Conservation (phyloP, 2,797 vertebrate genomes). For the Gallinago solitaria region DNA sequence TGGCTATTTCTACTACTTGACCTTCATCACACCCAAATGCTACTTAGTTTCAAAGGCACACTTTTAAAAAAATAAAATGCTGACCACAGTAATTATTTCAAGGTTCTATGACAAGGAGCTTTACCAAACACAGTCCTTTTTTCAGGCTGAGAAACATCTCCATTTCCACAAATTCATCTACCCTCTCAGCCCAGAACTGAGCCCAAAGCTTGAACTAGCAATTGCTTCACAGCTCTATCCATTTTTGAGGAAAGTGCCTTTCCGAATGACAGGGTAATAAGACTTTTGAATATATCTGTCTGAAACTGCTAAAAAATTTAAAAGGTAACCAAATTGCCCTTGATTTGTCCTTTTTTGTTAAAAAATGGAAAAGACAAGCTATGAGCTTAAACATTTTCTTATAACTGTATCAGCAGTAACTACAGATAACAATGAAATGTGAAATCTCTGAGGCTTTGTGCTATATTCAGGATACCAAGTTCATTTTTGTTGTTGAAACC, state of each 20-base stretch:
- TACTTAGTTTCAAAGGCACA: neutral
- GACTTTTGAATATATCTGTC: neutral
- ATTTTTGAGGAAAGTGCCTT: neutral
- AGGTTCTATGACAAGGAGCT: neutral
- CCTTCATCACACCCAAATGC: neutral
- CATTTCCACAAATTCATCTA: neutral
- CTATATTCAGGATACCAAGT: constrained; percentile 3
- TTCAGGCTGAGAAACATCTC: neutral
- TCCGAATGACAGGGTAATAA: neutral
- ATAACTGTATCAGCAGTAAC: neutral
- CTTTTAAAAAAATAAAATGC: neutral
- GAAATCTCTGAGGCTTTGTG: neutral
- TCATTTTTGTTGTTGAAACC: constrained; percentile 42
- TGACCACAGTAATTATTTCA: neutral
- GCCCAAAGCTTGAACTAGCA: neutral
- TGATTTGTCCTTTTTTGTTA: neutral
- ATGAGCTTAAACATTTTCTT: neutral
- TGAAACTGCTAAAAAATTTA: neutral
- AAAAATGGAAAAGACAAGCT: neutral
- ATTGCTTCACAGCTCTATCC: neutral
- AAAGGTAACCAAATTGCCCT: neutral
- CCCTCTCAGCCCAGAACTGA: neutral
- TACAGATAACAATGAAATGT: neutral
- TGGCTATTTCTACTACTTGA: neutral
- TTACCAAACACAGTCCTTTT: neutral